Evolutionary conservation across 2,888 invertebrate species (phyloP).

Genomic region (Nezara viridula): DNA sequence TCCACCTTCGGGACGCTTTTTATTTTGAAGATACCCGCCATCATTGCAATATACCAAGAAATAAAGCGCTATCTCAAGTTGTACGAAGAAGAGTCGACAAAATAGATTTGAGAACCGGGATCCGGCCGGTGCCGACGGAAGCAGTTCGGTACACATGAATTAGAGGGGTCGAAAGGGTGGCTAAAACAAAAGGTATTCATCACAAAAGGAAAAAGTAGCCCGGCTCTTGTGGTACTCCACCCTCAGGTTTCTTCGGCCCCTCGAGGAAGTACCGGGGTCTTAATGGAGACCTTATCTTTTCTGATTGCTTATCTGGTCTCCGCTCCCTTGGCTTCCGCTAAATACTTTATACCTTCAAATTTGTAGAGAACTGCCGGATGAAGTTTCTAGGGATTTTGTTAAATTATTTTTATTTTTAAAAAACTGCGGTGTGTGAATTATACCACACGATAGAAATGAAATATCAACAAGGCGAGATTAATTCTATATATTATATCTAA

Average conservation of each 20-base stretch:
- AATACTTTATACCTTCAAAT: neutral
- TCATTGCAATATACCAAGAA: neutral
- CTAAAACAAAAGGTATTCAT: constrained; percentile 37
- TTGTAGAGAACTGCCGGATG: no score
- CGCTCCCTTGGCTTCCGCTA: neutral
- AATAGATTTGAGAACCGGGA: neutral
- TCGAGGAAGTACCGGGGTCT: constrained; percentile 7
- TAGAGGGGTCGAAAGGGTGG: constrained; percentile 1
- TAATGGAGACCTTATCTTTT: constrained; percentile 20
- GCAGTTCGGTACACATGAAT: constrained; percentile 20
- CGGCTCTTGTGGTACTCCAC: neutral
- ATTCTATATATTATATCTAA: no score
- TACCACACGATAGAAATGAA: no score
- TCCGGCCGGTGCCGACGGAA: neutral
- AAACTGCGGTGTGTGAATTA: no score
- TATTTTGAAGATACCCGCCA: neutral
- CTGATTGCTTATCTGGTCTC: constrained; percentile 20
- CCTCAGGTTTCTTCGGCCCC: neutral
- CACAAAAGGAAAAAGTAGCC: constrained; percentile 36
- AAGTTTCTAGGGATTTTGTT: no score
- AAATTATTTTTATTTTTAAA: no score
- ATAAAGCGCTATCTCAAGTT: neutral
- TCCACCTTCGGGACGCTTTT: neutral
- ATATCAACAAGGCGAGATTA: no score
- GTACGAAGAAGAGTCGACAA: neutral